A percentile compares a stretch with the other conserved stretches of the same genome.
These are phyloP conservation scores for Craniophora ligustri DNA, from an alignment of 2,888 invertebrate genomes.

Conservation along the genomic window DNA sequence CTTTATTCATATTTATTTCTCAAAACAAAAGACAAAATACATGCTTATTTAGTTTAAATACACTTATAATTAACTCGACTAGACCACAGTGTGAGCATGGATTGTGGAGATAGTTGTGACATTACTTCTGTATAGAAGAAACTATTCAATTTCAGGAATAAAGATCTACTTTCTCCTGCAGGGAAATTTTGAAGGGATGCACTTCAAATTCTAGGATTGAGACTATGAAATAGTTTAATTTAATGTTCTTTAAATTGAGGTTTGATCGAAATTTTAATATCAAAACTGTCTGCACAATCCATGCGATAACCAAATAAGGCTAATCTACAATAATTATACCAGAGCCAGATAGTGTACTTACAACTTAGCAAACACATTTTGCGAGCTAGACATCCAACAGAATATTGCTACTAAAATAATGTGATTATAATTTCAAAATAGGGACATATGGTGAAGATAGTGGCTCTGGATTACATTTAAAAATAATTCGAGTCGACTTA, in stretches of 20 bases:
- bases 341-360: constrained; percentile 18
- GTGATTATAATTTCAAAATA: background rate
- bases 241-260: no score
- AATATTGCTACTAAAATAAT: constrained; percentile 5
- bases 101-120: no score
- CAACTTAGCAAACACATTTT: constrained; percentile 6
- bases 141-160: no score
- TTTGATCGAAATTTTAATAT: no score
- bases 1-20: background rate
- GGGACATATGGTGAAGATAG: background rate
- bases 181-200: no score
- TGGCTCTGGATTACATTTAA: constrained; percentile 25
- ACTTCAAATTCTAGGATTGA: no score
- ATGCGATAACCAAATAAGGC: constrained; percentile 58
- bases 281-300: no score
- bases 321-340: constrained; percentile 39
- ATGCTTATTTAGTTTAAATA: constrained; percentile 8
- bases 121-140: no score
- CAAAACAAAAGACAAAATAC: background rate
- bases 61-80: constrained; percentile 56
- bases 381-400: background rate
- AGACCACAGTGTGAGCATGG: no score
- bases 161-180: no score
- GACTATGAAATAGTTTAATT: no score
- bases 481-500: constrained; percentile 7